A percentile compares a stretch with the other conserved stretches of the same genome.
Conservation (phyloP, 2,888 invertebrate species). For the Sinopyrophorus schimmeli region DNA sequence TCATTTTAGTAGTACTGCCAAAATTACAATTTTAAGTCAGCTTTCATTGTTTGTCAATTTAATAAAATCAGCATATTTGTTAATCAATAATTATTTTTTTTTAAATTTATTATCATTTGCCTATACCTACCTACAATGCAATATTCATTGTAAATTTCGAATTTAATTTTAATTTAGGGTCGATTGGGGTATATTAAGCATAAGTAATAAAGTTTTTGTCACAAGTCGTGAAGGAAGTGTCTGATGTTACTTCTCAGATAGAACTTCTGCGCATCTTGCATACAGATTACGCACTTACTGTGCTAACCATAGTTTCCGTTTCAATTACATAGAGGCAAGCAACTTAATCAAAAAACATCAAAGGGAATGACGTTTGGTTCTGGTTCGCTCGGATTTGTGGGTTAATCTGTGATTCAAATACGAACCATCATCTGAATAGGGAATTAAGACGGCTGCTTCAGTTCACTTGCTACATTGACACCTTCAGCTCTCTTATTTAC, state of each 20-base stretch:
- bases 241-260: slow-evolving; percentile 33
- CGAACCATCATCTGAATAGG: slow-evolving; percentile 37
- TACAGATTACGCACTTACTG: slow-evolving; percentile 53
- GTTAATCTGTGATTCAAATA: slow-evolving; percentile 48
- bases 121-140: too few species aligned
- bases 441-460: slow-evolving; percentile 41
- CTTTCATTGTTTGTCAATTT: too few species aligned
- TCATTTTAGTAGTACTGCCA: too few species aligned
- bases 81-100: too few species aligned
- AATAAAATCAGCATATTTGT: too few species aligned
- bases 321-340: slow-evolving; percentile 50
- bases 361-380: slow-evolving; percentile 49
- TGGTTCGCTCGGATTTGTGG: slow-evolving; percentile 39
- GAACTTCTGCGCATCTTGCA: slow-evolving; percentile 45
- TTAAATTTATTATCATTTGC: too few species aligned
- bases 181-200: too few species aligned
- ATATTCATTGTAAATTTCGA: too few species aligned
- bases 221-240: slow-evolving; percentile 23
- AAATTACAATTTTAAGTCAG: too few species aligned
- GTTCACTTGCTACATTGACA: slow-evolving; percentile 41
- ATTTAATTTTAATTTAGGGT: too few species aligned
- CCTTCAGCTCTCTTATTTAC: slow-evolving; percentile 46
- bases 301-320: slow-evolving; percentile 49
- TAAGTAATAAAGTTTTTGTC: slow-evolving; percentile 30
- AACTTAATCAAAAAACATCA: slow-evolving; percentile 53